These are phyloP conservation scores for Oopsacas minuta DNA, from an alignment of 37 sponge, comb jelly and placozoan genomes.

Conservation along the genomic window DNA sequence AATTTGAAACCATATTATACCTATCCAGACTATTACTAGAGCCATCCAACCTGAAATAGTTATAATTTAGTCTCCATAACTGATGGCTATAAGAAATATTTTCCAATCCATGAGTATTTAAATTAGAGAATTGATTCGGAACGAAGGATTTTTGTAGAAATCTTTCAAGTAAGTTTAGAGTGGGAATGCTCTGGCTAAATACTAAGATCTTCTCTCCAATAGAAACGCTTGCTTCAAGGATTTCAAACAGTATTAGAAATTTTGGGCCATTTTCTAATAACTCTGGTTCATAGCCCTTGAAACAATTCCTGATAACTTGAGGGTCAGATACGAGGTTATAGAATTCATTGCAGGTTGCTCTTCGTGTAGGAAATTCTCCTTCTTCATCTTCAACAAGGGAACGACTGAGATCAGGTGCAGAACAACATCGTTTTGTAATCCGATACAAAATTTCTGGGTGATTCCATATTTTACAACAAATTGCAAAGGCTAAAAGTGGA, in stretches of 20 bases:
- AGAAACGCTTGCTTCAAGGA: conserved; percentile 55
- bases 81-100: neutral
- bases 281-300: conserved; percentile 45
- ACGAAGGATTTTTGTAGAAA: conserved; percentile 43
- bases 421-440: conserved; percentile 19
- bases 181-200: conserved; percentile 81
- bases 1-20: neutral
- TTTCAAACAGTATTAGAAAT: conserved; percentile 56
- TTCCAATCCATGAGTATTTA: neutral
- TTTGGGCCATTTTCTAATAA: conserved; percentile 64
- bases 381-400: neutral
- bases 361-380: neutral
- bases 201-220: conserved; percentile 73
- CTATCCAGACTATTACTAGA: neutral
- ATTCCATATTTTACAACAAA: conserved; percentile 77
- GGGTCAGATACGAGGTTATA: neutral
- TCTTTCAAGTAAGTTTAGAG: conserved; percentile 66
- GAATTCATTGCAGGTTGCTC: neutral
- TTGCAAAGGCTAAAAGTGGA: conserved; percentile 16
- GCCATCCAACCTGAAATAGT: conserved; percentile 3
- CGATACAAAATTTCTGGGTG: conserved; percentile 85
- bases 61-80: neutral
- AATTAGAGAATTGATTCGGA: conserved; percentile 7
- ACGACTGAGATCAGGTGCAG: neutral
- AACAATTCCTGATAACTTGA: neutral